Percentiles rank a stretch among this genome's conserved stretches.
phyloP scores from a whole-genome alignment of 2,888 invertebrate genomes.

The Agrypnus murinus region DNA sequence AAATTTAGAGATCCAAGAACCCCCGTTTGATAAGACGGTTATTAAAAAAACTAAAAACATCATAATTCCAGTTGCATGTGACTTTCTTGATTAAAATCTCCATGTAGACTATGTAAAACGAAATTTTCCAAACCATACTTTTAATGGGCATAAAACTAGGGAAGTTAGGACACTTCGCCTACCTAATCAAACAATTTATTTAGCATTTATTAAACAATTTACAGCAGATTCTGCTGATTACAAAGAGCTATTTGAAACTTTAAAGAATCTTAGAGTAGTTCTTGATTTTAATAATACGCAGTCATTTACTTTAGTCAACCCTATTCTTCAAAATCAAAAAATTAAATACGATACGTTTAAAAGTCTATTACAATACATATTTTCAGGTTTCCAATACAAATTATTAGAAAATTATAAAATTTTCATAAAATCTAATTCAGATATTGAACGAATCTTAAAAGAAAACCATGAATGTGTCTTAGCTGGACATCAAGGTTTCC shows the following conservation, averaged over 20 bases:
- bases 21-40: background rate
- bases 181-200: background rate
- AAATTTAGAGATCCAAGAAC: background rate
- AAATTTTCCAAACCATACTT: background rate
- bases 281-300: slow-evolving; percentile 3
- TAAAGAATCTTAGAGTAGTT: slow-evolving; percentile 5
- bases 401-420: background rate
- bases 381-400: slow-evolving; percentile 1
- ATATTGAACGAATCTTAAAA: background rate
- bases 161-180: background rate
- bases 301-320: slow-evolving; percentile 1
- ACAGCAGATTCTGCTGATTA: slow-evolving; percentile 12
- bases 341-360: background rate
- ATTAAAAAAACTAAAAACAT: background rate
- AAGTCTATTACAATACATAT: slow-evolving; percentile 7
- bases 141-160: background rate
- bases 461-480: slow-evolving; percentile 29
- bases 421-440: background rate
- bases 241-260: background rate
- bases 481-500: slow-evolving; percentile 42
- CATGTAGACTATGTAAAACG: background rate
- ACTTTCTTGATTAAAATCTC: background rate
- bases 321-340: background rate
- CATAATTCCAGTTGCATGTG: background rate
- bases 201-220: slow-evolving; percentile 4